Percentiles rank a stretch among this genome's conserved stretches.
These are phyloP conservation scores for Lamellibrachia satsuma DNA, from an alignment of 2,888 invertebrate genomes.

Conservation along the genomic window DNA sequence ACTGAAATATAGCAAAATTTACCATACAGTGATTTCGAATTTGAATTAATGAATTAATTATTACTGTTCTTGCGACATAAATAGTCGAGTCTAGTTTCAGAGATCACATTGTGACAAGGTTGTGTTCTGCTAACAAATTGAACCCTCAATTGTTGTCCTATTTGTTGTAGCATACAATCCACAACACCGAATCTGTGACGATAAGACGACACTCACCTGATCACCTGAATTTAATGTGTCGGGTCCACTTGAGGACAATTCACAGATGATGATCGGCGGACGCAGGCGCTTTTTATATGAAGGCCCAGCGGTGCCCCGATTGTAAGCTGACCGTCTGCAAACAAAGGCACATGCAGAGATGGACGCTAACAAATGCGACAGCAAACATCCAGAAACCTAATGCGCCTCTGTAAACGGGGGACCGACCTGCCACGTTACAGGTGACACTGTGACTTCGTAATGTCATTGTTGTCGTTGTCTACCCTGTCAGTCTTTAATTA, in stretches of 20 bases:
- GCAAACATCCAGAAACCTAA: constrained; percentile 5
- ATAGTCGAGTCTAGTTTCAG: too few species aligned
- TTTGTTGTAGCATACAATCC: background rate
- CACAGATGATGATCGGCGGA: background rate
- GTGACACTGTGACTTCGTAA: background rate
- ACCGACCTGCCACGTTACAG: background rate
- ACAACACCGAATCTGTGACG: background rate
- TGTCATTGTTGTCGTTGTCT: background rate
- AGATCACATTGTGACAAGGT: too few species aligned
- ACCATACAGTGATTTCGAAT: background rate
- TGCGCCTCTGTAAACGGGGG: background rate
- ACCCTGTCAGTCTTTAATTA: background rate
- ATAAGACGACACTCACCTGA: background rate
- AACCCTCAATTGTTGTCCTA: background rate
- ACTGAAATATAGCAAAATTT: background rate
- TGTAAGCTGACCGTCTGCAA: background rate
- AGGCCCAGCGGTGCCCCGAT: background rate
- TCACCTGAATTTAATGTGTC: background rate
- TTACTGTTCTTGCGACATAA: background rate
- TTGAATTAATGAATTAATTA: background rate
- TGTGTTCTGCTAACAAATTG: too few species aligned
- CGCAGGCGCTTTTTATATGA: background rate
- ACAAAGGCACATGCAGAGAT: background rate
- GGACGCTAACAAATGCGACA: background rate
- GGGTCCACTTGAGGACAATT: background rate